Base-by-base conservation (phyloP, 2,113 vertebrate genomes). In the Motacilla tschutschensis region DNA sequence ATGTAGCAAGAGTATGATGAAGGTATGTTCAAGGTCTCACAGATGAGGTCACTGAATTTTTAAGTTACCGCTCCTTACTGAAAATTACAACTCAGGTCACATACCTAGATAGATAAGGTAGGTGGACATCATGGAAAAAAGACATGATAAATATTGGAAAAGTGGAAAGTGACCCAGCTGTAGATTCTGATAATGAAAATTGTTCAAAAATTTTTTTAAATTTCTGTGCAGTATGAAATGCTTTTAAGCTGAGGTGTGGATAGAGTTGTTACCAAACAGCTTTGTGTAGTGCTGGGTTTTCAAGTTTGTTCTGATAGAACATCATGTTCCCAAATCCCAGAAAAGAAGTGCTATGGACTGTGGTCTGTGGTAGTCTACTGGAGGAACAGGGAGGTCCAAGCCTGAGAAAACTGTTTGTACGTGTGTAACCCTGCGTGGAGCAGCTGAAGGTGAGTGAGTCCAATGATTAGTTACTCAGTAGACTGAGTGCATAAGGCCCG, bases 331-430 rank as follows among this genome's bases (percentile, higher is more conserved):
- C 10, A 53, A 43, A 70, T 62, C 7, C 20, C 35, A 36, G 47
- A 35, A n/a, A 66, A 43, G 25, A 53, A 31, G 6, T 57, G 4
- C 4, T 40, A 1, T 5, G 22, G 5, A 21, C 3, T 51, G 19
- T 62, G 12, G 14, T 62, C 40, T 48, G 18, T 0, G 0, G 6
- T 36, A 48, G n/a, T 3, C 17, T 48, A 5, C 14, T 66, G 38
- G 20, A 71, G 8, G 16, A 16, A 44, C 10, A 26, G 44, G 22
- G 31, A 72, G 3, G 5, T 41, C 13, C 3, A 54, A 64, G 25
- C 12, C 22, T 28, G 24, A 86, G 15, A 43, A 9, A 43, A 12
- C 9, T 29, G 1, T 44, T 71, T 29, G 3, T 21, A 24, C 15
- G 5, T 53, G 10, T 41, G 4, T 55, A 33, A 64, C 8, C 5